Evolutionary conservation across 2,888 invertebrate genomes (phyloP), one percentile per base, ranked within the genome.

Genomic region (Coecobrya sp.): DNA sequence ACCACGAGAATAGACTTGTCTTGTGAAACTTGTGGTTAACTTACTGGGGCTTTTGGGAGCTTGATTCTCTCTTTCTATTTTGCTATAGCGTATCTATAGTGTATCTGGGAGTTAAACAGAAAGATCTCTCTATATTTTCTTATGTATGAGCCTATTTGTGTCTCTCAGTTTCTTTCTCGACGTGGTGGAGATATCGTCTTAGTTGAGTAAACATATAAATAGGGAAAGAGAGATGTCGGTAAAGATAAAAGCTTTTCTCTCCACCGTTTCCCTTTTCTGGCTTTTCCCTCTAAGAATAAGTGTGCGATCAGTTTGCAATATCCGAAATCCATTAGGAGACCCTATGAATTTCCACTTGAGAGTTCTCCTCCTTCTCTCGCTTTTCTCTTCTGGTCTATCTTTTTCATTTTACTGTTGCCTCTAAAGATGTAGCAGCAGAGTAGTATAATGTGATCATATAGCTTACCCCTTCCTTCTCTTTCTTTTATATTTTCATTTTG

Each of bases 241-340:
- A 79, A 91, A 93, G 93, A 94, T 93, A 94, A 94, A 94, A 94
- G 93, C 94, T 94, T 94, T 92, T 88, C 90, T 82, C 81, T 81
- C 70, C 55, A 65, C 70, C 59, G 65, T 62, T 68, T 88, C 65
- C 89, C 70, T 42, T 76, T 68, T 62, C 52, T 70, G 79, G 73
- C 45, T 22, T 59, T 70, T 87, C 73, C 91, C 49, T 36, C 49
- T 13, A 79, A 19, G 52, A 79, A 87, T 84, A 62, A 81, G 73
- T 85, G 86, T 91, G 93, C 91, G 93, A 94, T 94, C 94, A 93
- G 93, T 94, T 94, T 94, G 94, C 94, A 94, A 94, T 94, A 94
- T 94, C 94, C 94, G 93, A 94, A 94, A 94, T 94, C 94, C 94
- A 94, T 94, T 94, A 94, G 93, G 92, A 87, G 76, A 11, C 86